Percentiles rank a stretch among this genome's conserved stretches.
Conservation (phyloP, 2,888 invertebrate species). For the Syritta pipiens region DNA sequence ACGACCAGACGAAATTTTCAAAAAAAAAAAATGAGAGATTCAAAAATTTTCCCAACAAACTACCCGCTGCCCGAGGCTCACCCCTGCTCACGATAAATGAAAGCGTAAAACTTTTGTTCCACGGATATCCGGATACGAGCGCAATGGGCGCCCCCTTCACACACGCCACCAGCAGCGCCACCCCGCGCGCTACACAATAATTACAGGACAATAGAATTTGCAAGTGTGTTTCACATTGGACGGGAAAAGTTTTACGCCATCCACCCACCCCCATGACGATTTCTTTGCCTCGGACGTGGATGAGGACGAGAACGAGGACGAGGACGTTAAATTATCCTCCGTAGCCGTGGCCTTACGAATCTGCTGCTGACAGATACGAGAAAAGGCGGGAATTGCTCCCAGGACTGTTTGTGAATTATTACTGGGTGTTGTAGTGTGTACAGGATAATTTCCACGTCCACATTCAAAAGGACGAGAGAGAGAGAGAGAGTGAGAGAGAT, state of each 20-base stretch:
- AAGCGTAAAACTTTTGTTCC: constrained; percentile 58
- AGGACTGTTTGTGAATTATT: constrained; percentile 69
- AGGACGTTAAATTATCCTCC: constrained; percentile 67
- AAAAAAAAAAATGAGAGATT: constrained; percentile 57
- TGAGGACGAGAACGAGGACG: too few relatives aligned
- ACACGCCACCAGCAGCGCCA: not conserved
- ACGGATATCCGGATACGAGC: constrained; percentile 60
- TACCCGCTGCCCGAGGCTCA: constrained; percentile 38
- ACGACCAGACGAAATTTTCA: constrained; percentile 24
- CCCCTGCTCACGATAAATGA: constrained; percentile 50
- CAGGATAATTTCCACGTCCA: constrained; percentile 48
- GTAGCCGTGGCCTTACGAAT: constrained; percentile 61
- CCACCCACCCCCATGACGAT: not conserved
- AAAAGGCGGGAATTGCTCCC: constrained; percentile 75
- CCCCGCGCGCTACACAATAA: constrained; percentile 76
- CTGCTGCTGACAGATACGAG: constrained; percentile 76
- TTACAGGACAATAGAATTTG: constrained; percentile 71
- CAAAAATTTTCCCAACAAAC: constrained; percentile 20
- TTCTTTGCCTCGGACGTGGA: too few relatives aligned
- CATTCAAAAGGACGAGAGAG: too few relatives aligned
- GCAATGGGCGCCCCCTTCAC: constrained; percentile 65
- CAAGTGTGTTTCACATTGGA: constrained; percentile 58
- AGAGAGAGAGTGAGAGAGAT: too few relatives aligned
- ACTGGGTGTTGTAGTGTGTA: constrained; percentile 66
- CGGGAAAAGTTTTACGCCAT: constrained; percentile 50